Evolutionary conservation across 92 coral and sea anemone species (phyloP).

Genomic region (Epizoanthus illoricatus): DNA sequence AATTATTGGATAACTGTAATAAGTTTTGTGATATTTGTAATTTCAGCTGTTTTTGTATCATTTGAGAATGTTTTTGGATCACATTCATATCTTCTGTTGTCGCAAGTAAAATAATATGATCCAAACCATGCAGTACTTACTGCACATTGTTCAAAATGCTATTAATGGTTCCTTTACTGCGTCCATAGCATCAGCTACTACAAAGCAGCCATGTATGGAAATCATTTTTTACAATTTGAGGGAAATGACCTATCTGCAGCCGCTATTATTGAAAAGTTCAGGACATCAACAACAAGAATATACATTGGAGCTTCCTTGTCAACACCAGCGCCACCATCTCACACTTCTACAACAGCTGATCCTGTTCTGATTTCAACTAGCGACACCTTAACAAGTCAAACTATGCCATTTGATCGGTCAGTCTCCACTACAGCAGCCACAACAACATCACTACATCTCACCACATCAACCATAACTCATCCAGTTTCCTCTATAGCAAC

Average conservation of each 20-base stretch:
- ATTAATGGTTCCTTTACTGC: no score
- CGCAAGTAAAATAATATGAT: no score
- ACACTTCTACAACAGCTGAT: not conserved
- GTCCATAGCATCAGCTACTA: conserved; percentile 27
- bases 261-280: not conserved
- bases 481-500: not conserved
- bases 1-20: no score
- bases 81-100: no score
- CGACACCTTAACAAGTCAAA: not conserved
- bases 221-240: not conserved
- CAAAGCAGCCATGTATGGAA: conserved; percentile 17
- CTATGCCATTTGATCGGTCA: not conserved
- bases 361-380: not conserved
- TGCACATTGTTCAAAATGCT: no score
- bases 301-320: conserved; percentile 1
- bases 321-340: not conserved
- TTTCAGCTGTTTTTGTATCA: no score
- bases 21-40: no score
- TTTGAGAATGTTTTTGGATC: no score
- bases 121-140: no score
- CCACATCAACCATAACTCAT: not conserved
- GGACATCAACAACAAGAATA: not conserved
- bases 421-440: not conserved
- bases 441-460: not conserved
- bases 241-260: not conserved